phyloP scores from a whole-genome alignment of 2,888 invertebrate genomes.

The Lomographa bimaculata region DNA sequence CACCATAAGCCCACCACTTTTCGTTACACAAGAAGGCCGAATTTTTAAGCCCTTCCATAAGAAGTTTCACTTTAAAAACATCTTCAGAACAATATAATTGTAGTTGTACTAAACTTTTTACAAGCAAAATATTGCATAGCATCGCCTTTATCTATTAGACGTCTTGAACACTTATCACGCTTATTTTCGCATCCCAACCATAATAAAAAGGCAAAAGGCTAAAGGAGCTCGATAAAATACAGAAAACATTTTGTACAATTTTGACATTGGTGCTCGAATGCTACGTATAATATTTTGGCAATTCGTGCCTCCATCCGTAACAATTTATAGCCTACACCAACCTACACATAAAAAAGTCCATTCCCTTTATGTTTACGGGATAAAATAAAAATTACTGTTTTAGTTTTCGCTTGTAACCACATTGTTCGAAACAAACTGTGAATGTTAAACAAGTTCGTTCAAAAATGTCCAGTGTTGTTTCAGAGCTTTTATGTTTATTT shows the following conservation, averaged over 20 bases:
- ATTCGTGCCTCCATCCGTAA: constrained; percentile 7
- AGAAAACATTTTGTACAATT: constrained; percentile 8
- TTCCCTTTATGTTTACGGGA: constrained; percentile 16
- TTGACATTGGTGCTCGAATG: constrained; percentile 4
- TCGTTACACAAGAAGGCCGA: too few relatives aligned
- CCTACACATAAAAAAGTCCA: constrained; percentile 11
- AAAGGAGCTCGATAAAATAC: too few relatives aligned
- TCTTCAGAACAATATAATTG: too few relatives aligned
- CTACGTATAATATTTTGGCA: constrained; percentile 3
- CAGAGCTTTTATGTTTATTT: constrained; percentile 23
- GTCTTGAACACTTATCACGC: too few relatives aligned
- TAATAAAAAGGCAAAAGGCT: too few relatives aligned
- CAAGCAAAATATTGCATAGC: too few relatives aligned
- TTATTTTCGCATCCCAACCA: too few relatives aligned
- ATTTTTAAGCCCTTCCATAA: too few relatives aligned
- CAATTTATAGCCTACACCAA: constrained; percentile 16
- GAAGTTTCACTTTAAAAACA: too few relatives aligned
- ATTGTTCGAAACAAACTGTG: constrained; percentile 21
- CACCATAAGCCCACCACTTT: too few relatives aligned
- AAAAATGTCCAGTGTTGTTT: constrained; percentile 15
- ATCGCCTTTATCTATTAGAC: too few relatives aligned
- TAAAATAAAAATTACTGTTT: constrained; percentile 23
- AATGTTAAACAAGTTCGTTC: constrained; percentile 17
- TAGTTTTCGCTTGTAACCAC: constrained; percentile 25
- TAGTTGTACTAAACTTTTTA: too few relatives aligned